Evolutionary conservation across 2,888 invertebrate genomes (phyloP).

Genomic region (Melanchra persicariae): DNA sequence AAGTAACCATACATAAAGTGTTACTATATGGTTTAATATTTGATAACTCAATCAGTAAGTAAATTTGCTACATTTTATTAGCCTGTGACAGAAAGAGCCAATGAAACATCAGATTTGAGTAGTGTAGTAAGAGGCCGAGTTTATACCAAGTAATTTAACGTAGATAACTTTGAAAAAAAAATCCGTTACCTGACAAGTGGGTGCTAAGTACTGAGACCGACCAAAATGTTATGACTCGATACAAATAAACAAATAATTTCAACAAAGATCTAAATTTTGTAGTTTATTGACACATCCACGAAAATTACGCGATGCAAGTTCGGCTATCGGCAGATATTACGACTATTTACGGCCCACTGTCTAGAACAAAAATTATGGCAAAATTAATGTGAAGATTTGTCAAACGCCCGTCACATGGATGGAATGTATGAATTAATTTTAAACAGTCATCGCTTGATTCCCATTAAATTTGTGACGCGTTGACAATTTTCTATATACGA

Average conservation of each 20-base stretch:
- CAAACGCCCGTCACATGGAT: background rate
- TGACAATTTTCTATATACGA: too few species aligned
- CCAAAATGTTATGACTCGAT: background rate
- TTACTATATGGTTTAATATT: slow-evolving; percentile 17
- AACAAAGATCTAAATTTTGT: background rate
- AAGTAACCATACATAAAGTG: background rate
- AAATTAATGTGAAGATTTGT: background rate
- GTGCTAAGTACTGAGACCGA: background rate
- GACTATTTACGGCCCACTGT: too few species aligned
- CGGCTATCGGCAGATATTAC: background rate
- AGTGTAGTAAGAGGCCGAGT: slow-evolving; percentile 35
- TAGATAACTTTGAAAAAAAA: slow-evolving; percentile 12
- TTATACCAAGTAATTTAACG: background rate
- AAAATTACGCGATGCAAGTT: background rate
- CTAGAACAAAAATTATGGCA: background rate
- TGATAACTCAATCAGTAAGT: background rate
- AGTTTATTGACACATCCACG: background rate
- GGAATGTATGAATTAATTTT: background rate
- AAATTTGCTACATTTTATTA: background rate
- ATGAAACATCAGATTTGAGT: slow-evolving; percentile 17
- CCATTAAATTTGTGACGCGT: too few species aligned
- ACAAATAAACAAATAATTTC: background rate
- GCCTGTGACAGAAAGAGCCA: background rate
- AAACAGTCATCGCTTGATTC: too few species aligned
- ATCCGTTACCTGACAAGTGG: slow-evolving; percentile 14